A percentile compares a stretch with the other conserved stretches of the same genome.
Evolutionary conservation across 2,888 invertebrate species (phyloP).

Genomic region (Ophioninae sp.): DNA sequence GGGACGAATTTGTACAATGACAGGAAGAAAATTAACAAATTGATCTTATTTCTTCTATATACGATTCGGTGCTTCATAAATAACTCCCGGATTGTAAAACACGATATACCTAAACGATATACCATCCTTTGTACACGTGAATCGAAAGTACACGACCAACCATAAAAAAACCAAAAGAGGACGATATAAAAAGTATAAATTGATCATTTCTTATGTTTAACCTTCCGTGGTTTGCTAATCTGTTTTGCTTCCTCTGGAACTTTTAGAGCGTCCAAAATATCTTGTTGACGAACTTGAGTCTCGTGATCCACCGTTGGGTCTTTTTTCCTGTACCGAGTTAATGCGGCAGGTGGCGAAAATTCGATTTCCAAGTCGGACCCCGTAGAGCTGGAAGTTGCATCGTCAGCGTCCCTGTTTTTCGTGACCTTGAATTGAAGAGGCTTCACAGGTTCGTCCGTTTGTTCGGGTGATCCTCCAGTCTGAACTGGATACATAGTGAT

Average conservation of each 20-base stretch:
- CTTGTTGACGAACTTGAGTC: constrained; percentile 70
- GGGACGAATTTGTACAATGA: not conserved
- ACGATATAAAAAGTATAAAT: not conserved
- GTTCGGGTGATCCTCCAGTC: constrained; percentile 51
- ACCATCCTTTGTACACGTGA: not conserved
- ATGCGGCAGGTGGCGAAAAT: constrained; percentile 71
- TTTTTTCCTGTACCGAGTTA: constrained; percentile 62
- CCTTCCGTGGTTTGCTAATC: constrained; percentile 35
- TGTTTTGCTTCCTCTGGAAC: constrained; percentile 2
- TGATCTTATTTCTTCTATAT: not conserved
- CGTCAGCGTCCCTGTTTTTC: constrained; percentile 65
- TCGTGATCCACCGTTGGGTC: constrained; percentile 60
- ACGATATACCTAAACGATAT: not conserved
- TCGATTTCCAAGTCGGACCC: constrained; percentile 73
- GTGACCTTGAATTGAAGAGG: constrained; percentile 73
- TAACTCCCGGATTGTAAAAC: not conserved
- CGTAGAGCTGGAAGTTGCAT: constrained; percentile 64
- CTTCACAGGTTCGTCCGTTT: constrained; percentile 61
- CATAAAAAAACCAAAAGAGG: not conserved
- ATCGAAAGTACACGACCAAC: not conserved
- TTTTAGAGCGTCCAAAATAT: constrained; percentile 66
- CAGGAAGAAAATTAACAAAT: not conserved
- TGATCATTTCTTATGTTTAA: constrained; percentile 41
- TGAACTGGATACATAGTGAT: constrained; percentile 72
- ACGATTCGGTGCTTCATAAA: no score